Conservation (phyloP, 2,888 invertebrate species). For the Argynnis bischoffii region DNA sequence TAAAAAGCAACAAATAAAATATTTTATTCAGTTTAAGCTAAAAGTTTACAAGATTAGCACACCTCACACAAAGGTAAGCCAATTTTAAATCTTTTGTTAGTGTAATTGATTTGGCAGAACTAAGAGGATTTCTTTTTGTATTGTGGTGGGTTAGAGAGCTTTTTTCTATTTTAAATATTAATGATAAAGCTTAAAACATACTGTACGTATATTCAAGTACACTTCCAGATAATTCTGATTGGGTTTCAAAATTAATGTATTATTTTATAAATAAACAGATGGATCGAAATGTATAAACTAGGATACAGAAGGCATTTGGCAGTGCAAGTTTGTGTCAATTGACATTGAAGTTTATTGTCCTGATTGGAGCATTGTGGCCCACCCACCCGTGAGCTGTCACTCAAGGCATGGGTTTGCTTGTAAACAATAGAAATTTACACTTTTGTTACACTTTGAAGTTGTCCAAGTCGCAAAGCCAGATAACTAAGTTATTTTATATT, state of each 20-base stretch:
- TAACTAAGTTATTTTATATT: constrained; percentile 40
- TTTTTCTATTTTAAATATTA: too few relatives aligned
- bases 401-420: constrained; percentile 67
- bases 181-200: too few relatives aligned
- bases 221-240: too few relatives aligned
- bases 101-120: constrained; percentile 58
- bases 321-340: constrained; percentile 45
- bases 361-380: constrained; percentile 61
- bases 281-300: constrained; percentile 16
- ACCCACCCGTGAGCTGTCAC: constrained; percentile 63
- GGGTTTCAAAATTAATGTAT: too few relatives aligned
- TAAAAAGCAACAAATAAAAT: not conserved
- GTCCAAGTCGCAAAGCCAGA: constrained; percentile 17
- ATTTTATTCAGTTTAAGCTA: constrained; percentile 2
- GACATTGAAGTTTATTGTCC: constrained; percentile 58
- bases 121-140: constrained; percentile 41
- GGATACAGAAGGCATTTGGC: constrained; percentile 36
- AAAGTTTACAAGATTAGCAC: constrained; percentile 26
- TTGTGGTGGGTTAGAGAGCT: not conserved
- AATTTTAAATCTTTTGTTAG: constrained; percentile 58
- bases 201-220: too few relatives aligned
- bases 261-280: constrained; percentile 14
- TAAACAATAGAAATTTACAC: constrained; percentile 63
- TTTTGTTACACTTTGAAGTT: constrained; percentile 50
- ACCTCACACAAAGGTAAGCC: constrained; percentile 51